These are phyloP conservation scores for Hemibagrus wyckioides DNA, from an alignment of 2,113 vertebrate genomes.

Conservation along the genomic window DNA sequence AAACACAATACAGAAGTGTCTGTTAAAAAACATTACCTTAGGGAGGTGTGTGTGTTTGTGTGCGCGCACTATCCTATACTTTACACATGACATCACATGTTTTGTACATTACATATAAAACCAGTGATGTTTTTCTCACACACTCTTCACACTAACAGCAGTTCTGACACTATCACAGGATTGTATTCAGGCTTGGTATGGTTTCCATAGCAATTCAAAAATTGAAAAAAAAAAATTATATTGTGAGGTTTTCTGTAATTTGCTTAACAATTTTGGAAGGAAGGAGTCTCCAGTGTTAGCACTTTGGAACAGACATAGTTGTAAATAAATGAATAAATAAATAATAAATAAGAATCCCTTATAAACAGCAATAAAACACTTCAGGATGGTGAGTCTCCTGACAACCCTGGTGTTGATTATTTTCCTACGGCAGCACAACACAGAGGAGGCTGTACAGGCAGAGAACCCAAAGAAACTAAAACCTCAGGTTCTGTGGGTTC, in stretches of 20 bases:
- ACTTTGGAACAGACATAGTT: neutral
- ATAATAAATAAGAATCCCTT: neutral
- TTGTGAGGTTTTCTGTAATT: neutral
- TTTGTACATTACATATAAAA: neutral
- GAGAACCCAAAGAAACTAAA: neutral
- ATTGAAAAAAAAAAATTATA: too few species aligned
- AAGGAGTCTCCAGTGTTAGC: neutral
- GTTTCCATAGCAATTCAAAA: neutral
- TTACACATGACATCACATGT: neutral
- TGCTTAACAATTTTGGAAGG: neutral
- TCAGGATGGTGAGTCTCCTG: too few species aligned
- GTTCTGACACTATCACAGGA: neutral
- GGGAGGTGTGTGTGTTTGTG: neutral
- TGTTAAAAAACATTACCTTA: neutral
- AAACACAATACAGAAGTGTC: conserved; percentile 1
- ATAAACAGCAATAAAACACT: neutral
- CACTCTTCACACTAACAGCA: neutral
- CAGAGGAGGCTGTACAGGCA: neutral
- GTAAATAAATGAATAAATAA: neutral
- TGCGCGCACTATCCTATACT: neutral
- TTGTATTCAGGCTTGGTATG: neutral
- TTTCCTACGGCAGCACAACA: neutral
- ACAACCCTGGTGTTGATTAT: neutral
- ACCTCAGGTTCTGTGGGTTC: neutral
- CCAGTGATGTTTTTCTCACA: neutral